A percentile compares a stretch with the other conserved stretches of the same genome.
phyloP scores from a whole-genome alignment of 1,140 invertebrate genomes.

The Pygmarrhopalites habei region DNA sequence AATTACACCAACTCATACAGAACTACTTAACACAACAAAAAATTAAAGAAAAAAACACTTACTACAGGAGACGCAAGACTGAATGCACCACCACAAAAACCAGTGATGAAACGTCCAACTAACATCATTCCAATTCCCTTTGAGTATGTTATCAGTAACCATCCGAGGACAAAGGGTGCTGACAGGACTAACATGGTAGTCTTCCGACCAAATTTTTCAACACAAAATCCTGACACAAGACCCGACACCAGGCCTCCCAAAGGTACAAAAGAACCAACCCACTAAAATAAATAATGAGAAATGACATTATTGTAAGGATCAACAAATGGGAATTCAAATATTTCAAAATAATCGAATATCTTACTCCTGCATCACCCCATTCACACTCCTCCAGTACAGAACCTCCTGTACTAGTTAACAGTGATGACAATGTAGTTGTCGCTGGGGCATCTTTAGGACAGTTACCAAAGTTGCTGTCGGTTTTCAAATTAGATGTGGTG shows the following conservation, averaged over 20 bases:
- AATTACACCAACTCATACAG: too few relatives aligned
- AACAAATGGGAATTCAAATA: too few relatives aligned
- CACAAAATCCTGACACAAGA: conserved; percentile 60
- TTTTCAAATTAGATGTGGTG: conserved; percentile 57
- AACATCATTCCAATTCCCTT: conserved; percentile 53
- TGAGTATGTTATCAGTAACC: conserved; percentile 63
- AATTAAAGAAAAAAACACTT: too few relatives aligned
- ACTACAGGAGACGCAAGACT: conserved; percentile 16
- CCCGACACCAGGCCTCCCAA: conserved; percentile 67
- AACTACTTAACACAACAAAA: too few relatives aligned
- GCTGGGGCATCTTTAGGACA: too few relatives aligned
- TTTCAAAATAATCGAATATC: too few relatives aligned
- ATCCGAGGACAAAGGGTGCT: conserved; percentile 65
- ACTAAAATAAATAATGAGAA: background rate
- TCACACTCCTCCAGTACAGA: too few relatives aligned
- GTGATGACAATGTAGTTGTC: too few relatives aligned
- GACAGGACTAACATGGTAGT: conserved; percentile 61
- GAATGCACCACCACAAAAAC: conserved; percentile 20
- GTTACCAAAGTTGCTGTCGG: too few relatives aligned
- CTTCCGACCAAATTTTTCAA: conserved; percentile 68
- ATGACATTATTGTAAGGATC: background rate
- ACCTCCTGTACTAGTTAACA: too few relatives aligned
- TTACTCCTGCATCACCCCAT: too few relatives aligned
- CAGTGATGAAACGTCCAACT: conserved; percentile 54
- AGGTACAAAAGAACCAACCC: conserved; percentile 2